Conservation (phyloP, 1,140 invertebrate species). For the Thalassaphorura encarpata region DNA sequence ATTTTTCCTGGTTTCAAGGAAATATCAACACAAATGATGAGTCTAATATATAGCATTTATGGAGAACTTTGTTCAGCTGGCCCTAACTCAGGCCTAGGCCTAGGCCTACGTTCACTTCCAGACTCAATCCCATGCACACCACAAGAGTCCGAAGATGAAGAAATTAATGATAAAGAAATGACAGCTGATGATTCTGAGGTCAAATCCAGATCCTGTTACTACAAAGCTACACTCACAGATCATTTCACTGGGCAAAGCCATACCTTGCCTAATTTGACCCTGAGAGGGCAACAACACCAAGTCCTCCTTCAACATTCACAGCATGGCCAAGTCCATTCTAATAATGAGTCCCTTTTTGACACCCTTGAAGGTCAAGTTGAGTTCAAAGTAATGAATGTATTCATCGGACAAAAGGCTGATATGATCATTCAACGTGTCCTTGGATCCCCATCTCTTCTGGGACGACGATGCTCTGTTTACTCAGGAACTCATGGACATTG, state of each 20-base stretch:
- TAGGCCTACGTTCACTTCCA: neutral
- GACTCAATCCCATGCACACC: neutral
- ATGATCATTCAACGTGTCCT: constrained; percentile 36
- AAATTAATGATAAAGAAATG: neutral
- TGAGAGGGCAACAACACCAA: constrained; percentile 11
- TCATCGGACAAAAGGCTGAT: constrained; percentile 36
- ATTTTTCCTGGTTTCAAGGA: constrained; percentile 38
- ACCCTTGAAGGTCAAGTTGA: constrained; percentile 29
- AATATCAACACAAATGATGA: constrained; percentile 35
- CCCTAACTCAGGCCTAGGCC: neutral
- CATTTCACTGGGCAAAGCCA: constrained; percentile 34
- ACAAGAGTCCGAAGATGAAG: neutral
- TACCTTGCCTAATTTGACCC: constrained; percentile 30
- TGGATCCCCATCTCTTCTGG: constrained; percentile 30
- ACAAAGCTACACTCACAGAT: constrained; percentile 34
- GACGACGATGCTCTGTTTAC: constrained; percentile 32
- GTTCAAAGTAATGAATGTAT: constrained; percentile 35
- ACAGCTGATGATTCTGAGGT: neutral
- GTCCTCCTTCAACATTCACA: neutral
- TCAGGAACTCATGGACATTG: constrained; percentile 32
- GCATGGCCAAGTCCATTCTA: too few species aligned
- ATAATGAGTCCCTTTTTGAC: too few species aligned
- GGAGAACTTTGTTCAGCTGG: constrained; percentile 14
- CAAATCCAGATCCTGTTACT: constrained; percentile 13
- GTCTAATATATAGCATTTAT: constrained; percentile 33